Conservation (phyloP, 1,140 invertebrate species). For the Forficula auricularia region DNA sequence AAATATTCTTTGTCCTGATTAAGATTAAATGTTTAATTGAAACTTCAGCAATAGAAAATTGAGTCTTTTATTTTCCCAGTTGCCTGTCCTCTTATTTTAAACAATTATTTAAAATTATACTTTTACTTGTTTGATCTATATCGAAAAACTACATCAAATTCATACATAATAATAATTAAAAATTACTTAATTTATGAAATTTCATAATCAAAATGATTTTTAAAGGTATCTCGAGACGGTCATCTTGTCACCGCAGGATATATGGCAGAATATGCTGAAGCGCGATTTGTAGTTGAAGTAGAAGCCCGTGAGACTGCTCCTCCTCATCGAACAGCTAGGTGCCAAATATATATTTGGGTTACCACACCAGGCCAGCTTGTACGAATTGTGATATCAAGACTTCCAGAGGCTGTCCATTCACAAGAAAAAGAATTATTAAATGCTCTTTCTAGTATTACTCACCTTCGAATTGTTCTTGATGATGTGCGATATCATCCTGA, state of each 20-base stretch:
- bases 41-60: too few species aligned
- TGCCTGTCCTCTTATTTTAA: too few species aligned
- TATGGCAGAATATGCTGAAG: slow-evolving; percentile 74
- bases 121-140: too few species aligned
- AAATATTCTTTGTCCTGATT: too few species aligned
- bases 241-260: slow-evolving; percentile 53
- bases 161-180: too few species aligned
- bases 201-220: too few species aligned
- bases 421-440: slow-evolving; percentile 49
- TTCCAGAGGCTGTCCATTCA: slow-evolving; percentile 48
- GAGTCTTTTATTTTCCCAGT: too few species aligned
- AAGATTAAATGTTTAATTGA: too few species aligned
- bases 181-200: too few species aligned
- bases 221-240: slow-evolving; percentile 56
- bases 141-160: too few species aligned
- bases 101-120: too few species aligned
- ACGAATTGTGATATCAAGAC: slow-evolving; percentile 57
- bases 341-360: slow-evolving; percentile 37
- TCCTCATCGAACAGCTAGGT: slow-evolving; percentile 37
- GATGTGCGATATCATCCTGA: slow-evolving; percentile 49
- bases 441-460: slow-evolving; percentile 54
- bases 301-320: slow-evolving; percentile 60
- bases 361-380: slow-evolving; percentile 63
- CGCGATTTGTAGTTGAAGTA: slow-evolving; percentile 66
- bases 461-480: slow-evolving; percentile 55